Evolutionary conservation across 2,888 invertebrate genomes (phyloP).

Genomic region (Agrochola litura): DNA sequence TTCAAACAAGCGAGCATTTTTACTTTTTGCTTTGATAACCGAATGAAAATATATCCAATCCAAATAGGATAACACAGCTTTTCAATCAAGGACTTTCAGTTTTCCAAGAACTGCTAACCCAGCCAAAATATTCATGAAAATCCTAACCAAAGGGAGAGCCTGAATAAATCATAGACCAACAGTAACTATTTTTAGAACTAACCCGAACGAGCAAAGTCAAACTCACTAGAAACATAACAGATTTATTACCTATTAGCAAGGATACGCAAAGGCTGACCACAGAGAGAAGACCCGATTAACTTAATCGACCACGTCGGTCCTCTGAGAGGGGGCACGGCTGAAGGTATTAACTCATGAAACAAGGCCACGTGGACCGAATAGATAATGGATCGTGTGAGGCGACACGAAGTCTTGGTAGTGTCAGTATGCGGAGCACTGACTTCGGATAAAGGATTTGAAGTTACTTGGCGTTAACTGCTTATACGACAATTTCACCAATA

Average conservation of each 20-base stretch:
- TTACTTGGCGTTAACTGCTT: constrained; percentile 32
- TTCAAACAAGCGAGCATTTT: not conserved
- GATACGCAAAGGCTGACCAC: constrained; percentile 65
- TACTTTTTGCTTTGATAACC: not conserved
- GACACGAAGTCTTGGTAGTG: constrained; percentile 43
- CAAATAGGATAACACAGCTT: constrained; percentile 5
- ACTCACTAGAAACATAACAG: constrained; percentile 59
- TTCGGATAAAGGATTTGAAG: constrained; percentile 44
- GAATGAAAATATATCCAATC: not conserved
- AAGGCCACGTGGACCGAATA: constrained; percentile 70
- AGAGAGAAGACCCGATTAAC: constrained; percentile 66
- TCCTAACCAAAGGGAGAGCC: constrained; percentile 16
- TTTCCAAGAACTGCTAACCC: constrained; percentile 4
- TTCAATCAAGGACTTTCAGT: constrained; percentile 34
- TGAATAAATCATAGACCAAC: constrained; percentile 38
- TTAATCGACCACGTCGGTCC: constrained; percentile 74
- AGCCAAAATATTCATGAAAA: constrained; percentile 37
- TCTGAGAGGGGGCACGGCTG: constrained; percentile 63
- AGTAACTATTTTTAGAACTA: constrained; percentile 23
- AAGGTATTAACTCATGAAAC: constrained; percentile 74
- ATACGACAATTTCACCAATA: not conserved
- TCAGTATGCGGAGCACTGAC: constrained; percentile 30
- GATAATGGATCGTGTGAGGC: constrained; percentile 61
- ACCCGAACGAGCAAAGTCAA: constrained; percentile 39
- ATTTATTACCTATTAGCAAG: constrained; percentile 68